Percentiles rank a stretch among this genome's conserved stretches.
Evolutionary conservation across 2,113 vertebrate species (phyloP).

Genomic region (Lampris incognitus): DNA sequence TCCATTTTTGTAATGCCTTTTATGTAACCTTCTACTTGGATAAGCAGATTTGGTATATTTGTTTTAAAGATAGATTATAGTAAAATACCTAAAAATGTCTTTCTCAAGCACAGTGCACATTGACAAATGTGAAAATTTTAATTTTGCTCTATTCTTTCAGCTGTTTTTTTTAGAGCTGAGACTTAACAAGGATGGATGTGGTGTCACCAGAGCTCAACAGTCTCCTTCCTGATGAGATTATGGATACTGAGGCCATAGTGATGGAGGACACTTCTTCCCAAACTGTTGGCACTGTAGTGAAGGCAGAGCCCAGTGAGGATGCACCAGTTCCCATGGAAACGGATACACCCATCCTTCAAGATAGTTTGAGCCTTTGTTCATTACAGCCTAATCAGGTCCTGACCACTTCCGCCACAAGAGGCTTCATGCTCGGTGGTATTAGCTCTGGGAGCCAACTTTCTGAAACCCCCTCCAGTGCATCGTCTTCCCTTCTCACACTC

Average conservation of each 20-base stretch:
- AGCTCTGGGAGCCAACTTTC: constrained; percentile 79
- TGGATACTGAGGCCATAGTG: constrained; percentile 91
- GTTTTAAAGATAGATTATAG: too few species aligned
- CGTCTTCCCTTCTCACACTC: constrained; percentile 58
- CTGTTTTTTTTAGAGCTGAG: constrained; percentile 70
- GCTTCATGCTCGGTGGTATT: constrained; percentile 73
- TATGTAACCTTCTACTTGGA: too few species aligned
- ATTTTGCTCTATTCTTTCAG: constrained; percentile 27
- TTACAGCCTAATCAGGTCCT: constrained; percentile 77
- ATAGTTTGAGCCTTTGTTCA: constrained; percentile 83
- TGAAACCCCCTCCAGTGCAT: constrained; percentile 57
- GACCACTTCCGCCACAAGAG: constrained; percentile 76
- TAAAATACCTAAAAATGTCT: neutral
- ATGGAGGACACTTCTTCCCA: constrained; percentile 90
- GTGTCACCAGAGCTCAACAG: constrained; percentile 97
- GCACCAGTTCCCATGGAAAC: constrained; percentile 84
- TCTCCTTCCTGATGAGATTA: constrained; percentile 98
- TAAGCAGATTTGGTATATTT: too few species aligned
- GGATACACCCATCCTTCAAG: constrained; percentile 85
- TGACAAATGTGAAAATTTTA: too few species aligned
- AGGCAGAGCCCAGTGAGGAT: constrained; percentile 48
- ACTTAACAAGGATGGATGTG: constrained; percentile 89
- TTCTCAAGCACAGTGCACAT: too few species aligned
- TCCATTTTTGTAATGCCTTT: too few species aligned
- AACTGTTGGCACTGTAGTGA: constrained; percentile 75